phyloP scores from a whole-genome alignment of 2,797 vertebrate species.

The Lateolabrax maculatus region DNA sequence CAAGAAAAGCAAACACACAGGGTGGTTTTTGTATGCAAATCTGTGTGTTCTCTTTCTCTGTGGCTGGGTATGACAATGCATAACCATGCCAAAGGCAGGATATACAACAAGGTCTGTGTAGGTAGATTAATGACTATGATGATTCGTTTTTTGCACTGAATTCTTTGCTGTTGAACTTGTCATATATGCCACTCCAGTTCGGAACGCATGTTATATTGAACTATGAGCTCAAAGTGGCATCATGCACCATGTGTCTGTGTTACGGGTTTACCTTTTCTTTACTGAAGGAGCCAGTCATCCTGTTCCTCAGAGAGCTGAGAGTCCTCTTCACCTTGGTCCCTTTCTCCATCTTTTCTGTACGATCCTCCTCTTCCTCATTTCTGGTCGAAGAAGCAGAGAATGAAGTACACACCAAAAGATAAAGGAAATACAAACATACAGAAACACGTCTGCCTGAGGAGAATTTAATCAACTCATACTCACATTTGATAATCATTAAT shows the following conservation, averaged over 20 bases:
- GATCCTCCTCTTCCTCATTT: conserved; percentile 86
- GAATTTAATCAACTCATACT: not conserved
- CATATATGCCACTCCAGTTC: not conserved
- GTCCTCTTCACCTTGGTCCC: conserved; percentile 92
- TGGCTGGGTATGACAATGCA: conserved; percentile 5
- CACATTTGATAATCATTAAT: not conserved
- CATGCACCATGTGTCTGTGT: not conserved
- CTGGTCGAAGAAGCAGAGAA: conserved; percentile 67
- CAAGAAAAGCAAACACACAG: conserved; percentile 29
- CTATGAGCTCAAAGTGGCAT: not conserved
- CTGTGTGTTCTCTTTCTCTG: conserved; percentile 2
- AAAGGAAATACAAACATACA: not conserved
- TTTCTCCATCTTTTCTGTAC: conserved; percentile 87
- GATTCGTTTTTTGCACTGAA: too few species aligned
- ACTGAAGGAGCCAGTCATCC: conserved; percentile 93
- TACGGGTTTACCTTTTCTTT: conserved; percentile 92
- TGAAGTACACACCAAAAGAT: not conserved
- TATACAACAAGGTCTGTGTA: conserved; percentile 40
- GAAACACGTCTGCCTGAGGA: not conserved
- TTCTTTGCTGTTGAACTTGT: too few species aligned
- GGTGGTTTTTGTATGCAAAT: conserved; percentile 25
- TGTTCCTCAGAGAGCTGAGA: conserved; percentile 92
- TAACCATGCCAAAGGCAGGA: conserved; percentile 24
- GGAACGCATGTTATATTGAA: not conserved
- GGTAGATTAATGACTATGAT: conserved; percentile 54